These are phyloP conservation scores for Solen grandis DNA, from an alignment of 1,140 invertebrate genomes.

Conservation along the genomic window DNA sequence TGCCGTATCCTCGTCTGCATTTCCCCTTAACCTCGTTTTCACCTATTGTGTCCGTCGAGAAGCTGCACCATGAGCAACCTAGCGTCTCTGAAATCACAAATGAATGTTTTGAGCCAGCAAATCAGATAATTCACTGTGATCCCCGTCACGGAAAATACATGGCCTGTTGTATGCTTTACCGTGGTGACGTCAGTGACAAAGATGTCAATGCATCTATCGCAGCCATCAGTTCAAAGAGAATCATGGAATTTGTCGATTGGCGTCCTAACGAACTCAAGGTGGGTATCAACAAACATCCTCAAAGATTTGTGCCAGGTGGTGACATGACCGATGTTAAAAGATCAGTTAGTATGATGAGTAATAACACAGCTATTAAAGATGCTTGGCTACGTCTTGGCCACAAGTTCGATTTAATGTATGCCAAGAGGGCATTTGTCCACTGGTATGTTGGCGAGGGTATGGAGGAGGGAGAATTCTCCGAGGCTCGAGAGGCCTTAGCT, in stretches of 20 bases:
- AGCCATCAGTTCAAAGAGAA: background rate
- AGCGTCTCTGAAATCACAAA: background rate
- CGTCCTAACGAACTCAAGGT: background rate
- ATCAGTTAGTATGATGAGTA: background rate
- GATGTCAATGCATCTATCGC: background rate
- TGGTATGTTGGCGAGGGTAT: background rate
- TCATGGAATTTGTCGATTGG: background rate
- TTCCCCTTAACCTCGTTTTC: background rate
- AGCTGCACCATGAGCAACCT: background rate
- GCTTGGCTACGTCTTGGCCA: background rate
- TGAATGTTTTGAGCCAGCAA: background rate
- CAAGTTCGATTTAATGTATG: background rate
- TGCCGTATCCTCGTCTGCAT: background rate
- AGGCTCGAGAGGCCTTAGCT: background rate
- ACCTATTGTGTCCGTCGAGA: background rate
- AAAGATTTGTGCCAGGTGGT: background rate
- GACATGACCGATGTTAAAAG: background rate
- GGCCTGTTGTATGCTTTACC: background rate
- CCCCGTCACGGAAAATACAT: background rate
- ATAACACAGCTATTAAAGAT: background rate
- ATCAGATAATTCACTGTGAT: background rate
- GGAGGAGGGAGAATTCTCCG: background rate
- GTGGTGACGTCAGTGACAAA: background rate
- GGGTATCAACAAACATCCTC: background rate
- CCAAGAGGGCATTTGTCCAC: background rate